Conservation (phyloP, 1,140 invertebrate species). For the Holotrichia oblita region DNA sequence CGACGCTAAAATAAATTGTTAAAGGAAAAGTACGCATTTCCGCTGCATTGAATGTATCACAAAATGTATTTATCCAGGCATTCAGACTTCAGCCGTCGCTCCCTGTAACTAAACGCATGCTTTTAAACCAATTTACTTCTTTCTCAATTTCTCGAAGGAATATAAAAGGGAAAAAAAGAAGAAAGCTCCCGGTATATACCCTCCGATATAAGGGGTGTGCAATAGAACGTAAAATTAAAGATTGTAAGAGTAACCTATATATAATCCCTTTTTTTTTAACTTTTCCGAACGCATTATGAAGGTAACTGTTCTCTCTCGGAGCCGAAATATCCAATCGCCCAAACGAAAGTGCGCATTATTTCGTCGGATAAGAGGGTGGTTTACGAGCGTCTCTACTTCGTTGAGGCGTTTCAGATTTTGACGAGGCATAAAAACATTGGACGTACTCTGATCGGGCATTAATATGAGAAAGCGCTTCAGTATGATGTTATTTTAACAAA, state of each 20-base stretch:
- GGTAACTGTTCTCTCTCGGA: conserved; percentile 9
- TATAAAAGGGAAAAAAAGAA: conserved; percentile 7
- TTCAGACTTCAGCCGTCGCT: neutral
- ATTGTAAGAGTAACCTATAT: conserved; percentile 37
- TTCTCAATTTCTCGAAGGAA: conserved; percentile 21
- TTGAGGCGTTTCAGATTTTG: neutral
- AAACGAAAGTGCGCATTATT: neutral
- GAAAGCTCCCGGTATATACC: neutral
- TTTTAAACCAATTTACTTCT: conserved; percentile 34
- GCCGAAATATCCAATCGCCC: conserved; percentile 25
- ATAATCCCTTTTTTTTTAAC: conserved; percentile 34
- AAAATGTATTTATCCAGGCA: conserved; percentile 15
- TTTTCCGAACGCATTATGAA: conserved; percentile 33
- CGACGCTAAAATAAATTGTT: neutral
- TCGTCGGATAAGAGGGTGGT: neutral
- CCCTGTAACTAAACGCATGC: conserved; percentile 9
- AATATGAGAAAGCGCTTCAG: conserved; percentile 15
- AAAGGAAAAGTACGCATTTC: conserved; percentile 2
- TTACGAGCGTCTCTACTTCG: neutral
- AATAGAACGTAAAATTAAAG: conserved; percentile 37
- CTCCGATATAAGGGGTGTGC: conserved; percentile 27
- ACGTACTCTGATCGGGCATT: conserved; percentile 22
- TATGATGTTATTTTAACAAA: too few species aligned
- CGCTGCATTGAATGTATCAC: conserved; percentile 26
- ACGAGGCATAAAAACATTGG: too few species aligned